A percentile compares a stretch with the other conserved stretches of the same genome.
Evolutionary conservation across 2,113 vertebrate genomes (phyloP).

Genomic region (Zosterops lateralis): DNA sequence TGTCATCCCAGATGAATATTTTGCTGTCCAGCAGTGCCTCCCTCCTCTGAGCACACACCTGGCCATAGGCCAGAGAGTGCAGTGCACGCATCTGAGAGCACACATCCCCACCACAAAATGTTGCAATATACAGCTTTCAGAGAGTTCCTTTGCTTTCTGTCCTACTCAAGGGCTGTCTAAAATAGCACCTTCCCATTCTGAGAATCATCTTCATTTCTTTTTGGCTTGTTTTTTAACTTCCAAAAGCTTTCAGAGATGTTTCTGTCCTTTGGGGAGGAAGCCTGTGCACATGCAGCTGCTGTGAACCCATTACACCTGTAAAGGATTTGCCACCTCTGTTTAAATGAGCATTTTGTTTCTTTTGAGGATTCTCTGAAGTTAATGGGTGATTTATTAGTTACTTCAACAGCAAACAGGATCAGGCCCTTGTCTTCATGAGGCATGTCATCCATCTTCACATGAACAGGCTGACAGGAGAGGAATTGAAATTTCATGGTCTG

Average conservation of each 20-base stretch:
- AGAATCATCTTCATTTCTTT: neutral
- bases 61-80: rapidly evolving
- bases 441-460: conserved; percentile 3
- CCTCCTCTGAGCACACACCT: neutral
- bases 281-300: neutral
- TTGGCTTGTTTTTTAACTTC: neutral
- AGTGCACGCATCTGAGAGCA: neutral
- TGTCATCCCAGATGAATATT: neutral
- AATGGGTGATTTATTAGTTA: neutral
- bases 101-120: neutral
- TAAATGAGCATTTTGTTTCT: neutral
- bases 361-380: neutral
- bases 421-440: neutral
- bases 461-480: conserved; percentile 13
- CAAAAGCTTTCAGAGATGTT: neutral
- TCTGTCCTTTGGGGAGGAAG: neutral
- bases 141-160: neutral
- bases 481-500: conserved; percentile 59
- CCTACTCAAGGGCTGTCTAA: neutral
- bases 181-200: neutral
- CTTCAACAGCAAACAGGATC: neutral
- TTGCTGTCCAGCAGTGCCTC: neutral
- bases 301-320: neutral
- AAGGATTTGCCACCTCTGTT: neutral
- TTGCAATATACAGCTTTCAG: neutral